Conservation (phyloP, 2,797 vertebrate genomes). For the Mareca penelope region DNA sequence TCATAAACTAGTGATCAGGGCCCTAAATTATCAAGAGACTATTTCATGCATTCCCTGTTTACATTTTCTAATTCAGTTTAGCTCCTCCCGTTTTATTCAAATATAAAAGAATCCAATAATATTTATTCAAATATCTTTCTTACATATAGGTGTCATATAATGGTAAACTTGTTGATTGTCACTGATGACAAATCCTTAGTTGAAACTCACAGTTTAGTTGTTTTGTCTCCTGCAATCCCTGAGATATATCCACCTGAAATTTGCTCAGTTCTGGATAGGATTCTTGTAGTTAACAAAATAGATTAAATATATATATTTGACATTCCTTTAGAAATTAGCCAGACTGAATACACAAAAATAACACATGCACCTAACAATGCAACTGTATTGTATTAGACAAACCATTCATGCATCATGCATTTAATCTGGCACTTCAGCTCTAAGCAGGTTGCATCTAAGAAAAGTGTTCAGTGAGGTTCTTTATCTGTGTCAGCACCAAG, state of each 20-base stretch:
- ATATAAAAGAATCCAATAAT: background rate
- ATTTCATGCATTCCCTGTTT: background rate
- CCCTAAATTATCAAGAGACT: background rate
- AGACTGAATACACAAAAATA: background rate
- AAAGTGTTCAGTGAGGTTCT: background rate
- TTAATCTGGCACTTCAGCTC: background rate
- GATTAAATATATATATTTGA: background rate
- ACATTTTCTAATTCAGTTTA: background rate
- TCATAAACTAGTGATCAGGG: background rate
- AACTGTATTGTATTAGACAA: background rate
- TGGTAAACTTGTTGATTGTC: background rate
- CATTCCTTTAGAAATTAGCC: background rate
- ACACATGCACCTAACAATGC: background rate
- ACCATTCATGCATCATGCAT: background rate
- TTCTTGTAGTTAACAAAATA: background rate
- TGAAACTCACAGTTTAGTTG: background rate
- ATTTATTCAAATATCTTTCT: background rate
- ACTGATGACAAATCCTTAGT: background rate
- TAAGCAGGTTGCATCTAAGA: background rate
- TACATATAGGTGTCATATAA: background rate
- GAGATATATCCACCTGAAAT: background rate
- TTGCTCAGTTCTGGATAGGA: background rate
- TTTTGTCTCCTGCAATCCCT: background rate
- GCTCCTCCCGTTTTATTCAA: background rate
- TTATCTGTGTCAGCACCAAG: background rate